Conservation (phyloP, 2,797 vertebrate species). For the Leptodactylus fallax region DNA sequence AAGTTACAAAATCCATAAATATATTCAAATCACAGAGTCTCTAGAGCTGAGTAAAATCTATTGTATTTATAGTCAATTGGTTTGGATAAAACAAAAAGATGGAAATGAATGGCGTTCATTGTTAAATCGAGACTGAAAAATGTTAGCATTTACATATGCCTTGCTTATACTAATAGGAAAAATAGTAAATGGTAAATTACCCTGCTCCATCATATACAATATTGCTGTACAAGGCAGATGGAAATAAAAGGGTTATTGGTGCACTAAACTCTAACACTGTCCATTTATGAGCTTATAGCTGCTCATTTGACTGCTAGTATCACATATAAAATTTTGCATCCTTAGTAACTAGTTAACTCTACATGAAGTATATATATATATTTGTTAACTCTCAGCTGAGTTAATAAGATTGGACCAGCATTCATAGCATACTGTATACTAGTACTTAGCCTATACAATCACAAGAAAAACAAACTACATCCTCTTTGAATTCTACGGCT, state of each 20-base stretch:
- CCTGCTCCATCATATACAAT: background rate
- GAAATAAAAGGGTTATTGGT: background rate
- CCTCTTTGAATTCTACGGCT: no score
- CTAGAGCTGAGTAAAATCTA: background rate
- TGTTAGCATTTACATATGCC: background rate
- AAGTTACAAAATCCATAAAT: conserved; percentile 31
- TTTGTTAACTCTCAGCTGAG: background rate
- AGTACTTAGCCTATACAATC: background rate
- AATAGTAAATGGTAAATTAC: background rate
- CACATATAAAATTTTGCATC: background rate
- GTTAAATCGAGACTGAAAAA: background rate
- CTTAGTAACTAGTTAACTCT: background rate
- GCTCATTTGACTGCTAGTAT: background rate
- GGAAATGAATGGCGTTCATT: conserved; percentile 3
- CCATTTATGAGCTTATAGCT: background rate
- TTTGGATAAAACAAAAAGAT: conserved; percentile 3
- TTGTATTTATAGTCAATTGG: conserved; percentile 7
- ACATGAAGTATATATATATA: background rate
- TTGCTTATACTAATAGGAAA: background rate
- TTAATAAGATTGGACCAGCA: background rate
- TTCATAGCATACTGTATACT: background rate
- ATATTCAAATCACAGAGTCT: conserved; percentile 10
- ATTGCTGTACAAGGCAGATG: background rate
- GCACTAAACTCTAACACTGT: background rate
- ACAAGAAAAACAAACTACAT: no score